Evolutionary conservation across 2,797 vertebrate species (phyloP), one percentile per base, ranked within the genome.

Genomic region (Chelonia mydas): DNA sequence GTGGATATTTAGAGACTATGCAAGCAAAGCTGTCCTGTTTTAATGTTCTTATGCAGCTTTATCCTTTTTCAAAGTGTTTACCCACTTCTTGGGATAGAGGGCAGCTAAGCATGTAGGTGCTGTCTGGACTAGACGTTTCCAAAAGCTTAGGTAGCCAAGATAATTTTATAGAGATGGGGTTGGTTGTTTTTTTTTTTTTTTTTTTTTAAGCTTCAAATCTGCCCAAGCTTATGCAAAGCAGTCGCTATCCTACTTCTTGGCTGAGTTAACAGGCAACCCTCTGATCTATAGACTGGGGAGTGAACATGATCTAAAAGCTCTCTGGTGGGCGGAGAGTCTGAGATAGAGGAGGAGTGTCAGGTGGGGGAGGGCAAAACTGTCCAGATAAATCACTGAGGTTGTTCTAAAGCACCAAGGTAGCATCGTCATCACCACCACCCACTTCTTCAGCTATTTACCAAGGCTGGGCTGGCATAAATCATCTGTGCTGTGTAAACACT

Each of bases 191-290:
- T 41, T 41, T 41, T 41, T 41, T 41, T 41, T 41, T 59, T 27
- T 47, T 28, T 19, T 84, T 12, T 55, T 3, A 57, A 21, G n/a
- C 31, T 54, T 76, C 89, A 19, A 45, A 86, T 53, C 31, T 86
- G 49, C 54, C 92, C 25, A 5, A 81, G 5, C 10, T 45, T 57
- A 65, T 91, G 83, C 53, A 41, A 88, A 83, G 19, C 19, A 54
- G 9, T 23, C 9, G 31, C 23, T 1, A 1, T 1, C 1, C 3
- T 7, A 1, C 33, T 27, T 13, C n/a, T 31, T 93, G 45, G 33
- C 41, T 91, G 83, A 86, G 12, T 15, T 50, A 81, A 81, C 12
- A 50, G 25, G 15, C 47, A 49, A 23, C n/a, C 27, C 12, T 53
- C 84, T 81, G n/a, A 47, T 9, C 47, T n/a, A 37, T 54, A 83